These are phyloP conservation scores for Blennius ocellaris DNA, from an alignment of 2,113 vertebrate species.

Conservation along the genomic window DNA sequence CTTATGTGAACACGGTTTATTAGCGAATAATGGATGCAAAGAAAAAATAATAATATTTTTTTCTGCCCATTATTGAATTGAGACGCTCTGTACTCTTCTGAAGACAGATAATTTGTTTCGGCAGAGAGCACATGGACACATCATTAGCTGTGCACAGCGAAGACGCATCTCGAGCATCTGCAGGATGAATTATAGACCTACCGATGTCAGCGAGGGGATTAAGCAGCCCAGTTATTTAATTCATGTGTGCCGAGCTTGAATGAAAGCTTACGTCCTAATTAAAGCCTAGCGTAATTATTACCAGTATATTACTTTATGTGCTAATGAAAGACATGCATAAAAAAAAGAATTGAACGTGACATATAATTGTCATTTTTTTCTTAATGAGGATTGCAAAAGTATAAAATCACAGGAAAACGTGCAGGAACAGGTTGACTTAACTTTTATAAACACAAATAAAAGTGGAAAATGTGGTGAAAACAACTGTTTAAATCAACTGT, in stretches of 20 bases:
- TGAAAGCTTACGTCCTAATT: not conserved
- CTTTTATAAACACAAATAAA: no score
- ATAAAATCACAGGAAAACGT: not conserved
- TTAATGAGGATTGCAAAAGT: slow-evolving; percentile 3
- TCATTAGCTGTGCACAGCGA: slow-evolving; percentile 13
- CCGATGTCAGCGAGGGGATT: slow-evolving; percentile 11
- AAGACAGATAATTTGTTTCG: slow-evolving; percentile 39
- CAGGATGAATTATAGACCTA: slow-evolving; percentile 28
- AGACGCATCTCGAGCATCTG: slow-evolving; percentile 30
- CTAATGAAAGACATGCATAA: no score
- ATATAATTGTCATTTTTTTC: not conserved
- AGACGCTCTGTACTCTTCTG: slow-evolving; percentile 46
- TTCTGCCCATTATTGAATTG: not conserved
- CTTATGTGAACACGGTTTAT: slow-evolving; percentile 22
- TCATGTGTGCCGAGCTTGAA: not conserved
- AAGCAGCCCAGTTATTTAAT: not conserved
- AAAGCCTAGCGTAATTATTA: not conserved
- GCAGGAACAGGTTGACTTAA: no score
- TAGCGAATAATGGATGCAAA: not conserved
- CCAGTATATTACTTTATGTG: no score
- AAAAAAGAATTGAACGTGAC: not conserved
- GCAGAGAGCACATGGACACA: not conserved
- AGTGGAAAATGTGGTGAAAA: no score
- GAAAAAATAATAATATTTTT: not conserved
- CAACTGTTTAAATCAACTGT: no score